Evolutionary conservation across 2,113 vertebrate species (phyloP).

Genomic region (Pygoscelis adeliae): DNA sequence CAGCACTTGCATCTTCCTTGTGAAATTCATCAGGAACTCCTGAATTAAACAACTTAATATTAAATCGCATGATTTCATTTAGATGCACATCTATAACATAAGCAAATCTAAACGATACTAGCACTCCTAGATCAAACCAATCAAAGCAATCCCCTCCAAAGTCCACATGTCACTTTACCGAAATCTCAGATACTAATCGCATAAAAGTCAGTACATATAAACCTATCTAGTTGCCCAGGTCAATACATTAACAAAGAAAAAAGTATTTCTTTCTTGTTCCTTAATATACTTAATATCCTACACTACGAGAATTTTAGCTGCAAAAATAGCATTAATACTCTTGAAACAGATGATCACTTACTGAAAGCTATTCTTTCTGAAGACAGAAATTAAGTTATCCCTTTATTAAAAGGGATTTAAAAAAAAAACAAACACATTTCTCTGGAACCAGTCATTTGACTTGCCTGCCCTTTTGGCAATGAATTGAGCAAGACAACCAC

Average conservation of each 20-base stretch:
- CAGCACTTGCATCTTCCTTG: slow-evolving; percentile 21
- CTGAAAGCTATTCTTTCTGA: background rate
- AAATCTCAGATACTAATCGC: background rate
- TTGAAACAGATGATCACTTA: background rate
- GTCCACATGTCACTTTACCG: background rate
- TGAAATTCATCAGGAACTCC: slow-evolving; percentile 52
- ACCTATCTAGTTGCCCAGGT: background rate
- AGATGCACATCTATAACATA: background rate
- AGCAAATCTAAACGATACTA: background rate
- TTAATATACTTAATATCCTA: background rate
- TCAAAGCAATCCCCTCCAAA: background rate
- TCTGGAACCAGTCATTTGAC: background rate
- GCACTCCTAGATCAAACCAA: background rate
- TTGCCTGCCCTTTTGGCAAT: background rate
- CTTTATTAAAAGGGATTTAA: background rate
- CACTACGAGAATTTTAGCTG: background rate
- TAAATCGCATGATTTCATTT: background rate
- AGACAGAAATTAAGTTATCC: background rate
- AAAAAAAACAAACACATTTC: background rate
- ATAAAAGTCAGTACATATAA: background rate
- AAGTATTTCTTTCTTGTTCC: background rate
- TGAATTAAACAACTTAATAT: slow-evolving; percentile 31
- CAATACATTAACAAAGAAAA: background rate
- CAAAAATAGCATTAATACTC: background rate
- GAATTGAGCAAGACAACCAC: background rate